A percentile compares a stretch with the other conserved stretches of the same genome.
These are phyloP conservation scores for Mesoclemmys tuberculata DNA, from an alignment of 2,113 vertebrate genomes.

Conservation along the genomic window DNA sequence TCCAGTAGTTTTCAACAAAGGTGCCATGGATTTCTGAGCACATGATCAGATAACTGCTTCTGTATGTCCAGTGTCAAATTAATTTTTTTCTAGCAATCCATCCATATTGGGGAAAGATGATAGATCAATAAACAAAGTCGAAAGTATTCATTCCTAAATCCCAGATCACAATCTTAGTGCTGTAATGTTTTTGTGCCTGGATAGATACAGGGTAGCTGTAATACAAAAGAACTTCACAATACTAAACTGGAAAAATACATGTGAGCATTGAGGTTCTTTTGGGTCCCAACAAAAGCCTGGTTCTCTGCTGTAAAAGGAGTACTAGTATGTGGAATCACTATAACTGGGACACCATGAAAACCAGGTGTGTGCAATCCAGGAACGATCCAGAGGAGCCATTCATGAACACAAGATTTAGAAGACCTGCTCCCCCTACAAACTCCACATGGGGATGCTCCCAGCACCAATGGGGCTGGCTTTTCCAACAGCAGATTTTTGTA, in stretches of 20 bases:
- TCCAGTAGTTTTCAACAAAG: background rate
- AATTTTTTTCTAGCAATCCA: background rate
- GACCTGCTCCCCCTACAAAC: background rate
- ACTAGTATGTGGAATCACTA: background rate
- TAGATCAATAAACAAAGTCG: background rate
- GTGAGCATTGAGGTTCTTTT: background rate
- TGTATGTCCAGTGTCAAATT: background rate
- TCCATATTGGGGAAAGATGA: background rate
- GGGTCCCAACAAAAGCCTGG: background rate
- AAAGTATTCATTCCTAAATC: accelerated
- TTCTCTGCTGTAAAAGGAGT: background rate
- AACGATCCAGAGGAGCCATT: background rate
- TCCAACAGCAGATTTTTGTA: background rate
- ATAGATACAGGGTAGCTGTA: background rate
- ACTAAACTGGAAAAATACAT: background rate
- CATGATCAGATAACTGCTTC: background rate
- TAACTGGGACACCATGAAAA: background rate
- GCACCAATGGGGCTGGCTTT: background rate
- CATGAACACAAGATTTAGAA: background rate
- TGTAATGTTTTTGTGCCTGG: background rate
- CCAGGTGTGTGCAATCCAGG: background rate
- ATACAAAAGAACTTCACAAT: background rate
- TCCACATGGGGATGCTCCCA: background rate
- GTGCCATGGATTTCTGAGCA: background rate
- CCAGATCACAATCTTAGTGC: background rate